A percentile compares a stretch with the other conserved stretches of the same genome.
These are phyloP conservation scores for Theristicus caerulescens DNA, from an alignment of 2,113 vertebrate genomes.

Conservation along the genomic window DNA sequence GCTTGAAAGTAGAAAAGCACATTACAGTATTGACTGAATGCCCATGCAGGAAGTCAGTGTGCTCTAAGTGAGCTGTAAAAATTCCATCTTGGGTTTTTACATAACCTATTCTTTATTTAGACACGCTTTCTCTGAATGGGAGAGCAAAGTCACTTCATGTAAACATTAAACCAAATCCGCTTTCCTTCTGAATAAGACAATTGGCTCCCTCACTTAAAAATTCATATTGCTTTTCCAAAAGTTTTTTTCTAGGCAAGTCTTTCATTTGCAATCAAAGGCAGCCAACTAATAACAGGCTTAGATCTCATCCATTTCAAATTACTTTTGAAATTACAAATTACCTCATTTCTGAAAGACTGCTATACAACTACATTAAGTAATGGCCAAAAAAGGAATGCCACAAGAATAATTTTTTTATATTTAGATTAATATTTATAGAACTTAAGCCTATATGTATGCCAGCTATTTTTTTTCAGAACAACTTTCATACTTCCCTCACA, in stretches of 20 bases:
- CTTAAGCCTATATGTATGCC: neutral
- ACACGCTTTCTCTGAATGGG: neutral
- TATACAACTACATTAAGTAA: neutral
- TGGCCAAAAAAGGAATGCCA: neutral
- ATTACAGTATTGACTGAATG: neutral
- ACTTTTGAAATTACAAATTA: neutral
- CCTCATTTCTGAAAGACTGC: neutral
- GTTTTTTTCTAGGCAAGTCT: neutral
- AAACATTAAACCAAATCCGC: neutral
- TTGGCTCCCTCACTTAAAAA: neutral
- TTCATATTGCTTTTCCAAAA: neutral
- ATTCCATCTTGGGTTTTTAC: neutral
- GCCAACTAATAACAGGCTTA: neutral
- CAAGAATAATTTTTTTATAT: neutral
- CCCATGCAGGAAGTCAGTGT: neutral
- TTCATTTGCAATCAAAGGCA: neutral
- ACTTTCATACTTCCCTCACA: neutral
- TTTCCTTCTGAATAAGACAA: neutral
- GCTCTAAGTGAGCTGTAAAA: neutral
- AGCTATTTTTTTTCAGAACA: neutral
- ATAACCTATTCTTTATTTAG: constrained; percentile 12
- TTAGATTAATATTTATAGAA: neutral
- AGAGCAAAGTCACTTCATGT: neutral
- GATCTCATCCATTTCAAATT: neutral
- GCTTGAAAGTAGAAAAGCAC: neutral